Base-by-base conservation (phyloP, 2,797 vertebrate genomes). In the Hyperoplus immaculatus region DNA sequence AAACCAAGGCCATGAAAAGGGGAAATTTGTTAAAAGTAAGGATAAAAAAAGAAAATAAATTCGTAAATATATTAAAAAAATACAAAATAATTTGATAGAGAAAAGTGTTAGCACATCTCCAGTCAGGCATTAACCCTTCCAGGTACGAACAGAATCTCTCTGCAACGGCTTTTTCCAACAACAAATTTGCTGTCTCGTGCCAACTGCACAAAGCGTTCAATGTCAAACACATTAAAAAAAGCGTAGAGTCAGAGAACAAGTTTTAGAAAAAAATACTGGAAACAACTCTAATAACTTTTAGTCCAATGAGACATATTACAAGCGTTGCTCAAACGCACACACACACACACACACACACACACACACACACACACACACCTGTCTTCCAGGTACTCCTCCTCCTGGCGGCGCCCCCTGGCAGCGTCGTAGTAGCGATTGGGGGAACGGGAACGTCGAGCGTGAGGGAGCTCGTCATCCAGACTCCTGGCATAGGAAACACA, bases 401-500 rank as follows among this genome's bases (percentile, higher is more conserved):
- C 93, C 67, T 91, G 88, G 67, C 88, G 86, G 62, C 94, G 93
- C 84, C 94, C 95, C 94, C 96, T 95, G 88, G 94, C 94, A 90
- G 96, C 92, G 90, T 99, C 97, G 63, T 97, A 95, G 95, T 97
- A 96, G 92, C 97, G 96, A 58, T 96, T 97, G 61, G 98, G 98
- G 91, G 98, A 99, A 79, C 97, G 98, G 82, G 98, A 98, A 87
- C 97, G 96, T 86, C 97, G 96, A 79, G 93, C 92, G 82, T 97
- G 97, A 94, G 97, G 96, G 92, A 97, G 97, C 95, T 99, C 98
- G 93, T 99, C 97, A 93, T 99, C 98, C 95, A 99, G 94, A 95
- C 98, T 99, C 97, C 98, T 99, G 84, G 56, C 55, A 7, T 14
- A 46, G 38, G 43, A 46, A 4, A 10, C 21, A 56, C 18, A 59